Evolutionary conservation across 1,140 invertebrate genomes (phyloP).

Genomic region (Nasonia longicornis): DNA sequence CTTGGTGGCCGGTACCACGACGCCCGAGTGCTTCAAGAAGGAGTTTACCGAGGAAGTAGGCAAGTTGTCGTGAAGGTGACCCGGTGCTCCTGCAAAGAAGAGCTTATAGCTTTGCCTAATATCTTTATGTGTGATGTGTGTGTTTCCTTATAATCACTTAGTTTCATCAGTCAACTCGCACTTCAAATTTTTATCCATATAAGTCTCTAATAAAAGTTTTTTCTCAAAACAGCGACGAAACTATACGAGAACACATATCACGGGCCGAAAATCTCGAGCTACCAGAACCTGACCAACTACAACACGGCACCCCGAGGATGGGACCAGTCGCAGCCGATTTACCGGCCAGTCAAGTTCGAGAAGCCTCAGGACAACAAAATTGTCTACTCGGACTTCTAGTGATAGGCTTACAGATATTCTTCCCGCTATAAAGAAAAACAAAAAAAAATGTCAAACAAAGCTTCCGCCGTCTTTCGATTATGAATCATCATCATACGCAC

Average conservation of each 20-base stretch:
- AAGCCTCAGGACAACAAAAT: constrained; percentile 66
- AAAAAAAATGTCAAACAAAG: constrained; percentile 6
- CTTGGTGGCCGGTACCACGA: constrained; percentile 52
- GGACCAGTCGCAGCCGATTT: constrained; percentile 75
- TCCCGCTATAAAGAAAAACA: background rate
- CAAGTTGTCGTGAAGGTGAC: constrained; percentile 27
- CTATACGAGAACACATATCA: constrained; percentile 58
- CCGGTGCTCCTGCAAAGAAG: background rate
- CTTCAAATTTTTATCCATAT: background rate
- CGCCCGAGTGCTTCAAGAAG: constrained; percentile 39
- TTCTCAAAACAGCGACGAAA: constrained; percentile 54
- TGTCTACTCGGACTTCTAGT: constrained; percentile 76
- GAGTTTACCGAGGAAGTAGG: constrained; percentile 43
- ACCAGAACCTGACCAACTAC: constrained; percentile 73
- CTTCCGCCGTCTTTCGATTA: constrained; percentile 18
- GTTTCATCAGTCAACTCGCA: no score
- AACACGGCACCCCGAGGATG: constrained; percentile 86
- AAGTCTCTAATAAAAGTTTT: background rate
- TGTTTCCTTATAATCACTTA: no score
- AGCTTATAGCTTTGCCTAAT: no score
- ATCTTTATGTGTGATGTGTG: no score
- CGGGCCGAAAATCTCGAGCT: constrained; percentile 65
- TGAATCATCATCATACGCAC: background rate
- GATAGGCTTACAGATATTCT: background rate
- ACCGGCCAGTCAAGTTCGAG: constrained; percentile 77